A percentile compares a stretch with the other conserved stretches of the same genome.
Conservation (phyloP, 2,888 invertebrate genomes). For the Dilophus febrilis region DNA sequence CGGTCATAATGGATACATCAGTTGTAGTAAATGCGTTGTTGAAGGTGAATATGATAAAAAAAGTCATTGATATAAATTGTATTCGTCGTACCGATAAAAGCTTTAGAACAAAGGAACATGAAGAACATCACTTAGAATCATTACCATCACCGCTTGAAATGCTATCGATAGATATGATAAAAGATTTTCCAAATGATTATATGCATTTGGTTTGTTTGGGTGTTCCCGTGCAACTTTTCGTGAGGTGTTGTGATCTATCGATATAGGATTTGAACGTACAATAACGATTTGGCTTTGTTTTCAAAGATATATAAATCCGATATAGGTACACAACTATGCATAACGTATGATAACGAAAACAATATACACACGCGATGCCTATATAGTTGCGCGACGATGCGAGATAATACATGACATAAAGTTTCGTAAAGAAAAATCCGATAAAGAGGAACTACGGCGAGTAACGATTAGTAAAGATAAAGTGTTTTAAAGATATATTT, state of each 20-base stretch:
- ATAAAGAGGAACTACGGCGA: too few species aligned
- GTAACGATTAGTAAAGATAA: too few species aligned
- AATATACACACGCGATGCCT: constrained; percentile 2
- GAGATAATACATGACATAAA: too few species aligned
- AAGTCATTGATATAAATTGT: neutral
- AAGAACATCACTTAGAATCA: neutral
- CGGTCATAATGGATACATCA: constrained; percentile 5
- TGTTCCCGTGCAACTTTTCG: neutral
- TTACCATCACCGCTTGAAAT: constrained; percentile 1
- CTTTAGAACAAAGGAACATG: constrained; percentile 2
- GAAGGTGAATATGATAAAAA: constrained; percentile 3
- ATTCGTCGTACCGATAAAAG: neutral
- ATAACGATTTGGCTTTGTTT: too few species aligned
- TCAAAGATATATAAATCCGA: too few species aligned
- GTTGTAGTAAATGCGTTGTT: constrained; percentile 4
- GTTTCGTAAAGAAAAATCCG: too few species aligned
- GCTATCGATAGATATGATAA: constrained; percentile 2
- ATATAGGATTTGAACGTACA: too few species aligned
- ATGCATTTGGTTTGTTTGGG: constrained; percentile 5
- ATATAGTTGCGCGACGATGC: constrained; percentile 3
- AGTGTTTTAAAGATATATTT: too few species aligned
- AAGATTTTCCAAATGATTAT: constrained; percentile 4
- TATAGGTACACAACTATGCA: too few species aligned
- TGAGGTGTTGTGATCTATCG: neutral
- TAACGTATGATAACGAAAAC: too few species aligned